Evolutionary conservation across 1,140 invertebrate species (phyloP), one percentile per base, ranked within the genome.

Genomic region (Helicoverpa zea): DNA sequence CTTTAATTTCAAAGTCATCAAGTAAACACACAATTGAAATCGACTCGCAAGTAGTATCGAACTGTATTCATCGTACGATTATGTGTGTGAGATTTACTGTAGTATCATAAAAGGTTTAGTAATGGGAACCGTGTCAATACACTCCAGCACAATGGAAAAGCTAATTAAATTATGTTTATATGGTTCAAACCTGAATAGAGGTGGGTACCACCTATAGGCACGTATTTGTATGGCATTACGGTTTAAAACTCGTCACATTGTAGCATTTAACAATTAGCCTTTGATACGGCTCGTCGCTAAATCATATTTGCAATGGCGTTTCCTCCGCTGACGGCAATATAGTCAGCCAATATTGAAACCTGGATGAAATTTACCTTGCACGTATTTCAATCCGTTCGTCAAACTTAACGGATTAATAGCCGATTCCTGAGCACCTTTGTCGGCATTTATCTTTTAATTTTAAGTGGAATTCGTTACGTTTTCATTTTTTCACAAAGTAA

Each of bases 291-390:
- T 85, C 86, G 87, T 86, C 83, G 81, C 85, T 83, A 88, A 92
- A 92, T 91, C 86, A 89, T 91, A 91, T 93, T 93, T 91, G 85
- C 88, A 72, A 83, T 85, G 83, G 85, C 86, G 85, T 90, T 90
- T 88, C 84, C 85, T 81, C 83, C 87, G 87, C 86, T 87, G 82
- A 83, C 87, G 86, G 86, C 86, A 89, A 93, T 90, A 91, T 89
- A 81, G 84, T 83, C 72, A 78, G 79, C 74, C 81, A 83, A 89
- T 91, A 90, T 88, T 86, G 85, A 86, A 89, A 89, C 88, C 81
- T 83, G 88, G 88, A 90, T 87, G 68, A 78, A 76, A 83, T 85
- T 89, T 86, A 85, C 83, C 88, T 88, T 89, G 80, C 83, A 54
- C 52, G 70, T 78, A 58, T 87, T 81, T 86, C 86, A 77, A 85